Evolutionary conservation across 92 coral and sea anemone species (phyloP), one percentile per base, ranked within the genome.

Genomic region (Porites rus): DNA sequence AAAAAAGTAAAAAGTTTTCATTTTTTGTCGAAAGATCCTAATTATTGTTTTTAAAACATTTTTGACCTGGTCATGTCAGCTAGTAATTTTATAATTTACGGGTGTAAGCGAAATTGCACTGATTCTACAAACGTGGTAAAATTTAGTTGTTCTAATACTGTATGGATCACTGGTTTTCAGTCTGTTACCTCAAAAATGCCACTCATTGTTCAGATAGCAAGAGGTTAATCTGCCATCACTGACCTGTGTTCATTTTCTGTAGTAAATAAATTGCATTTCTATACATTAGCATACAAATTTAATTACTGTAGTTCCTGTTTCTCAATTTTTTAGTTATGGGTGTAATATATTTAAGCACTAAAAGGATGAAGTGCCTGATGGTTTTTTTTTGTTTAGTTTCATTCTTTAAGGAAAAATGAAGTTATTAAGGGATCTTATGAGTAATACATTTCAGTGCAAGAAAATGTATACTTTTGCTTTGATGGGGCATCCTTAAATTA

Each of bases 241-340:
- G 4, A 10, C 13, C 7, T 56, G 1, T 10, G 16, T 10, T 74
- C 52, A 52, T 51, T 74, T 74, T 52, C 19, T 74, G 78, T 52
- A 18, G 78, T 19, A 70, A 61, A 60, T 43, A 58, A 59, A 77
- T 25, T 59, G 1, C 4, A 77, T 24, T 77, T 76, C 58, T 64
- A 77, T 77, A 65, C 82, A 56, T 56, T 56, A 56, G 61, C 61
- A 56, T 56, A 56, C 13, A 56, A 56, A 56, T 56, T 56, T 56
- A 8, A 56, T 56, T 56, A 10, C 61, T 38, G 46, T 38, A 38
- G 46, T 38, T 38, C 46, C 51, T 43, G 51, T 73, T 73, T 74
- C 56, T 56, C 61, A 28, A 51, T 74, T 74, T 74, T 51, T 51
- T 7, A 22, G 78, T 73, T 58, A 51, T 10, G 78, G 61, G 10